Conservation (phyloP, 2,888 invertebrate genomes). For the Dasypolia templi region DNA sequence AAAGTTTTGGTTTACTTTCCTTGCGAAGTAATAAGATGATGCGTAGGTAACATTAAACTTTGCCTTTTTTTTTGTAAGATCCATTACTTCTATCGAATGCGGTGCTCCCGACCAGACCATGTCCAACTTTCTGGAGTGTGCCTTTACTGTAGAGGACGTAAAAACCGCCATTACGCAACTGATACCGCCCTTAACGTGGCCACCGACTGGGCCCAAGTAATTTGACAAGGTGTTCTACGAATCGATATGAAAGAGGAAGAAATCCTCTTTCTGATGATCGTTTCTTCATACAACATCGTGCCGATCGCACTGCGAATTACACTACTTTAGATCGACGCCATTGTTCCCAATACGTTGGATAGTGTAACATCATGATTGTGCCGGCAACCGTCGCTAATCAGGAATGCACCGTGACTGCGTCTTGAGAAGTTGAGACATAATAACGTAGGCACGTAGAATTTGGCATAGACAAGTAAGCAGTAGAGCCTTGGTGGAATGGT, state of each 20-base stretch:
- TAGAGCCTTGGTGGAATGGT: background rate
- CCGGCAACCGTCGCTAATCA: constrained; percentile 64
- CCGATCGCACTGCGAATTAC: constrained; percentile 11
- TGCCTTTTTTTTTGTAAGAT: background rate
- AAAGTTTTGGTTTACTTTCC: background rate
- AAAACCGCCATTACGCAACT: background rate
- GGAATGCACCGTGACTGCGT: constrained; percentile 64
- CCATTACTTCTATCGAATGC: background rate
- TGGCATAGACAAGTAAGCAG: constrained; percentile 39
- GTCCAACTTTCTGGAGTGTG: background rate
- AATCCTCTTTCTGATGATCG: background rate
- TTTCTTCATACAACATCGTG: background rate
- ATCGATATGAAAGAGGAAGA: background rate
- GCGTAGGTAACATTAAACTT: background rate
- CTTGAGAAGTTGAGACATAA: constrained; percentile 49
- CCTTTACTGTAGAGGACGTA: background rate
- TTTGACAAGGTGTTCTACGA: no score
- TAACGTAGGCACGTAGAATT: constrained; percentile 36
- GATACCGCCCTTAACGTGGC: background rate
- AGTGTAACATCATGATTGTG: constrained; percentile 52
- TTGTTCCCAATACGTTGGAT: constrained; percentile 46
- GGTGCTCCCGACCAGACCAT: background rate
- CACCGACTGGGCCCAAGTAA: background rate
- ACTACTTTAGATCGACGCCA: constrained; percentile 24
- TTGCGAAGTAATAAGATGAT: background rate